A percentile compares a stretch with the other conserved stretches of the same genome.
These are phyloP conservation scores for Diglossa cyanea DNA, from an alignment of 2,797 vertebrate species.

Conservation along the genomic window DNA sequence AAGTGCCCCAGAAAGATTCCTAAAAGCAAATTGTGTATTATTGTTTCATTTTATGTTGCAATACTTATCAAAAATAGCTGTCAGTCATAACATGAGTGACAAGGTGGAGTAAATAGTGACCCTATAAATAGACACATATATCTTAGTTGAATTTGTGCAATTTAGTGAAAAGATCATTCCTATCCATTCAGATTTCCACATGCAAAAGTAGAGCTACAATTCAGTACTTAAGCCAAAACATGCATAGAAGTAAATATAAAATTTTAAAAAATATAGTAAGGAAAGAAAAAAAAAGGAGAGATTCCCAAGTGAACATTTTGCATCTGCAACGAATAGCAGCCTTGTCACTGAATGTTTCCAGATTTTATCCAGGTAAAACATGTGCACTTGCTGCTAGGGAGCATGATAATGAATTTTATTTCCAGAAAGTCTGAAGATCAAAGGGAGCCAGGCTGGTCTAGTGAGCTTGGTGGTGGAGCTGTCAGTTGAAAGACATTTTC, in stretches of 20 bases:
- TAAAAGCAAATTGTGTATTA: neutral
- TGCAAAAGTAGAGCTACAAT: neutral
- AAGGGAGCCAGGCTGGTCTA: neutral
- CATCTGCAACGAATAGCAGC: neutral
- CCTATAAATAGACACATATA: neutral
- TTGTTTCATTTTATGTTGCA: neutral
- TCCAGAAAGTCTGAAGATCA: constrained; percentile 9
- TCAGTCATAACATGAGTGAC: neutral
- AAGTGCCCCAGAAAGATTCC: neutral
- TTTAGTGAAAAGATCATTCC: neutral
- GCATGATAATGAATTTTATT: constrained; percentile 1
- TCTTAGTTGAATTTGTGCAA: neutral
- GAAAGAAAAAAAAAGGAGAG: accelerated
- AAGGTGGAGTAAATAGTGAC: neutral
- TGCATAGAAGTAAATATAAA: neutral
- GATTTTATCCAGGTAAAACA: neutral
- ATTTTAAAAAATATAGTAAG: too few species aligned
- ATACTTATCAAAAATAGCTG: neutral
- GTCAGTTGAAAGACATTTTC: constrained; percentile 14
- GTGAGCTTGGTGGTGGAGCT: neutral
- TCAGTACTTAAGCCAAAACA: neutral
- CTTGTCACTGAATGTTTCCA: neutral
- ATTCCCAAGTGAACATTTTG: neutral
- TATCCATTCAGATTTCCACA: neutral
- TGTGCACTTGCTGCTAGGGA: neutral